These are phyloP conservation scores for Amphiprion clarkii DNA, from an alignment of 2,797 vertebrate genomes.

Conservation along the genomic window DNA sequence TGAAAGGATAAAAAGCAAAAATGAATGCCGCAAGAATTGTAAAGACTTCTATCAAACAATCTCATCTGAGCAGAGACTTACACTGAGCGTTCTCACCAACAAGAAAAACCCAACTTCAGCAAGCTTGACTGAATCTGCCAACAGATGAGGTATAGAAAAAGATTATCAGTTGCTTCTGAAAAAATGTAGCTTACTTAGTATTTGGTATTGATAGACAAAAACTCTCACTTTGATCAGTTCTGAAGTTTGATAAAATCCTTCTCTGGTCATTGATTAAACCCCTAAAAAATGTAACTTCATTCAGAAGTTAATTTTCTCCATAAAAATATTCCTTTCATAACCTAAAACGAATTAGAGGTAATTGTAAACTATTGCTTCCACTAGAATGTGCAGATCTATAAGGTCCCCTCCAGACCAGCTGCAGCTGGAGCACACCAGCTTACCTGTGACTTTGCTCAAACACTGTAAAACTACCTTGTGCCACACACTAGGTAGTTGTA, in stretches of 20 bases:
- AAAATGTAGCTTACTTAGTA: background rate
- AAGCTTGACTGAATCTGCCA: constrained; percentile 5
- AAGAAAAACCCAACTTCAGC: background rate
- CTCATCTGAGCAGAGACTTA: background rate
- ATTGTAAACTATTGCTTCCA: too few species aligned
- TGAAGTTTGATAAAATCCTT: background rate
- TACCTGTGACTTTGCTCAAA: too few species aligned
- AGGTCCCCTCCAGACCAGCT: too few species aligned
- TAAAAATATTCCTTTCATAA: too few species aligned
- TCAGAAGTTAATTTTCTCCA: too few species aligned
- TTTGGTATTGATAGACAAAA: background rate
- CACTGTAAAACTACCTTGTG: too few species aligned
- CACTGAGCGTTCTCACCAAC: background rate
- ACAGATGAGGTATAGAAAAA: background rate
- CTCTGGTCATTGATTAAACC: too few species aligned
- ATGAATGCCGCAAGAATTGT: background rate
- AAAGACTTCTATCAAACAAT: background rate
- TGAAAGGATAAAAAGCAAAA: background rate
- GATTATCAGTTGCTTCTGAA: background rate
- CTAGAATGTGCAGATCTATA: too few species aligned
- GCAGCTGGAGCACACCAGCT: too few species aligned
- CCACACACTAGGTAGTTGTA: too few species aligned
- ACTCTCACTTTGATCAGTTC: background rate
- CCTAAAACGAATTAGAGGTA: too few species aligned
- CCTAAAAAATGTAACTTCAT: too few species aligned